Base-by-base conservation (phyloP, 2,113 vertebrate genomes). In the Sprattus sprattus region DNA sequence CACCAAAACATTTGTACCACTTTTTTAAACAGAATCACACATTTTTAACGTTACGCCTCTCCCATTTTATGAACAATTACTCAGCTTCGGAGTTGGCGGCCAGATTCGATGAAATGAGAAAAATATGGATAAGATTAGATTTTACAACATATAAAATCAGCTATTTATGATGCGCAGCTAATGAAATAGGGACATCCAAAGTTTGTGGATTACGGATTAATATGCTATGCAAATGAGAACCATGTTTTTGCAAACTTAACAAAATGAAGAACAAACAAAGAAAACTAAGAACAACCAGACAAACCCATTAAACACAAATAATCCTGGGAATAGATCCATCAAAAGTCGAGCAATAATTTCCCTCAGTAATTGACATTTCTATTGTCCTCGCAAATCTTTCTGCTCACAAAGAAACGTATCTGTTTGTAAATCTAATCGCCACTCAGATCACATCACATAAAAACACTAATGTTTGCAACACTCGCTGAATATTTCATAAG, bases 1-100 rank as follows among this genome's bases (percentile, higher is more conserved):
- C 46, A 75, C 78, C 81, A 84, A 80, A 84, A 82, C 11, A 64
- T 81, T 84, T 87, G 54, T 87, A 44, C 75, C 86, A 84, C 3
- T 32, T 46, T 87, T 47, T 84, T 71, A 71, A 60, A 67, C 49
- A 81, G 84, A 82, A 49, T 82, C 86, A 81, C 83, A 81, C 78
- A 87, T 87, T 87, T 84, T 84, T 82, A 87, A 18, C 80, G 85
- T 87, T 84, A 84, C 45, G 18, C 80, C 81, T 60, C 81, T 84
- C 84, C 81, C 44, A 81, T 46, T 60, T 60, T 84, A 84, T 39
- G 45, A 87, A 6, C 71, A 81, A 46, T 84, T 54, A 83, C 60
- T 25, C 60, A 25, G 60, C 11, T 67, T 10, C 25, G 11, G 60
- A 67, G 60, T 67, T 67, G 60, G 60, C 60, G 1, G 6, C 22